phyloP scores from a whole-genome alignment of 2,888 invertebrate species.

The Limnephilus marmoratus region DNA sequence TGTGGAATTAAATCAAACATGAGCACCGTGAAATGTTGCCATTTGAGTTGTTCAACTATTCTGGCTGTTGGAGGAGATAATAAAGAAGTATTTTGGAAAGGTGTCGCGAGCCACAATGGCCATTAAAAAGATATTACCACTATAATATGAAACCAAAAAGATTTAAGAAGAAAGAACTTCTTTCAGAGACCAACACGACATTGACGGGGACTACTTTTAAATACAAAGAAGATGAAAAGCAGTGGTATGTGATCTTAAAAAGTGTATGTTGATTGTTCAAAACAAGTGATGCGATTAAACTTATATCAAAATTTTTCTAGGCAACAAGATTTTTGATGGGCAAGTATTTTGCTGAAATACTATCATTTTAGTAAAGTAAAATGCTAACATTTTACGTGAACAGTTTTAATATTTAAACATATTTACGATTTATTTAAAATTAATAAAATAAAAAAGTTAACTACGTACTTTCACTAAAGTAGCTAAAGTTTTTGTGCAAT shows the following conservation, averaged over 20 bases:
- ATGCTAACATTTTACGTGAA: too few relatives aligned
- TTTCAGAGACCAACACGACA: neutral
- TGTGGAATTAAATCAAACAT: slow-evolving; percentile 10
- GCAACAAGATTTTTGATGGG: too few relatives aligned
- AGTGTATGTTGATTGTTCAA: neutral
- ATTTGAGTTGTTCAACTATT: neutral
- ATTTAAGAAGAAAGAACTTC: neutral
- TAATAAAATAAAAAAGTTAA: too few relatives aligned
- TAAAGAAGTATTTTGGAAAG: neutral
- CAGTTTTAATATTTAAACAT: too few relatives aligned
- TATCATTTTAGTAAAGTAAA: too few relatives aligned
- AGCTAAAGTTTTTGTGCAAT: too few relatives aligned
- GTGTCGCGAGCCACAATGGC: neutral
- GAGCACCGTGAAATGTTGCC: slow-evolving; percentile 19
- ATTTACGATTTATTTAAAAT: too few relatives aligned
- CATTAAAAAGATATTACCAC: slow-evolving; percentile 19
- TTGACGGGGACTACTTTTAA: neutral
- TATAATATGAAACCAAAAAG: neutral
- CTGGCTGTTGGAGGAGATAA: neutral
- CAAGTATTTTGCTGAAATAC: too few relatives aligned
- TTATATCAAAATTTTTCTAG: neutral
- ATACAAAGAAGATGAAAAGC: neutral
- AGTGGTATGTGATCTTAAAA: neutral
- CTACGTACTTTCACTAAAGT: too few relatives aligned
- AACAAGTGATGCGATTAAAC: neutral